These are phyloP conservation scores for Temnopleurus reevesii DNA, from an alignment of 53 echinoderm and acorn worm genomes.

Conservation along the genomic window DNA sequence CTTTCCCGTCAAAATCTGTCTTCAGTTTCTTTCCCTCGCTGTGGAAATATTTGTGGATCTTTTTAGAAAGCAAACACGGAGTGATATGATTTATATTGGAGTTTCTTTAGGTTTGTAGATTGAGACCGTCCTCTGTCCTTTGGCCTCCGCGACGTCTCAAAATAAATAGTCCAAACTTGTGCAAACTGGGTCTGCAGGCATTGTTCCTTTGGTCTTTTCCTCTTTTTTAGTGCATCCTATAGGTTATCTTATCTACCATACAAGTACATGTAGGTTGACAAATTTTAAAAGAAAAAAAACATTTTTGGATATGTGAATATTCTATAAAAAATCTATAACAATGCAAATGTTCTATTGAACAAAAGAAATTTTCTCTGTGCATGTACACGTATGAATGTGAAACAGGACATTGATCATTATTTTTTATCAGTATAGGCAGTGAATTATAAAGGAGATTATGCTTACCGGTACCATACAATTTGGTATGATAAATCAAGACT, in stretches of 20 bases:
- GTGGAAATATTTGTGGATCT: constrained; percentile 30
- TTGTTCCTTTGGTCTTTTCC: not conserved
- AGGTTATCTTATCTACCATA: not conserved
- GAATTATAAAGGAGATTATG: too few species aligned
- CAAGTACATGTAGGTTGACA: too few species aligned
- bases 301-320: too few species aligned
- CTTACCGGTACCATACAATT: too few species aligned
- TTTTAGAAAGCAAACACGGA: not conserved
- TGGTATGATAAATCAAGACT: too few species aligned
- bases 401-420: too few species aligned
- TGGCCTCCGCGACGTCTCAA: not conserved
- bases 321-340: too few species aligned
- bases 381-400: too few species aligned
- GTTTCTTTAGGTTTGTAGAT: constrained; percentile 1
- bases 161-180: constrained; percentile 10
- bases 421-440: too few species aligned
- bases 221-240: not conserved
- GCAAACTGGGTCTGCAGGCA: not conserved
- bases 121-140: not conserved
- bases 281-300: too few species aligned
- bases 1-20: constrained; percentile 29
- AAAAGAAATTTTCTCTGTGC: too few species aligned
- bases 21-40: constrained; percentile 4
- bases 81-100: constrained; percentile 27
- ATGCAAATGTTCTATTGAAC: too few species aligned